phyloP scores from a whole-genome alignment of 2,888 invertebrate species.

The Cerastis rubricosa region DNA sequence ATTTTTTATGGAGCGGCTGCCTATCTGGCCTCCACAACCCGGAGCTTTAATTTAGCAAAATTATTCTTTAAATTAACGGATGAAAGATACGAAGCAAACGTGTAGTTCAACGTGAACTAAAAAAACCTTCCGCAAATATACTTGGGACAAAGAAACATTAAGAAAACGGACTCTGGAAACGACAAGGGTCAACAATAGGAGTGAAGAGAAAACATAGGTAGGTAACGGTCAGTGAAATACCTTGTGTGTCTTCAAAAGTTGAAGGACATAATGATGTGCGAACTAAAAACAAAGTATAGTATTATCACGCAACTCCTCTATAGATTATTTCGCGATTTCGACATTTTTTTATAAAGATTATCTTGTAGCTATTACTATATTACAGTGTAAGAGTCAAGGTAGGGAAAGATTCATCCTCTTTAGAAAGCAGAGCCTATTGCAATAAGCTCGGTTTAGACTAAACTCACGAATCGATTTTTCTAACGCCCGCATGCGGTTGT shows the following conservation, averaged over 20 bases:
- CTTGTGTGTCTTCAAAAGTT: slow-evolving; percentile 64
- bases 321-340: slow-evolving; percentile 23
- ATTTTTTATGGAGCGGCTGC: not conserved
- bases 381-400: slow-evolving; percentile 15
- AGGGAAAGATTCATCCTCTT: slow-evolving; percentile 22
- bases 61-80: not conserved
- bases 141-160: slow-evolving; percentile 36
- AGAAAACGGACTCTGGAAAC: slow-evolving; percentile 30
- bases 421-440: slow-evolving; percentile 25
- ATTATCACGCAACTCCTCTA: slow-evolving; percentile 49
- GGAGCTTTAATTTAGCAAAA: not conserved
- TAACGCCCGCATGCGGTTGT: not conserved
- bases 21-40: not conserved
- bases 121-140: not conserved
- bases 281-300: slow-evolving; percentile 62
- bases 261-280: slow-evolving; percentile 63
- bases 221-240: slow-evolving; percentile 57
- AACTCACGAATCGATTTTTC: slow-evolving; percentile 8
- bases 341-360: not conserved
- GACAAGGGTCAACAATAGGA: slow-evolving; percentile 31
- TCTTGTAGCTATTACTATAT: slow-evolving; percentile 31
- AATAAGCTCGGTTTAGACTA: slow-evolving; percentile 17
- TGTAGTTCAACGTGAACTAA: no score
- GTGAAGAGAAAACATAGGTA: slow-evolving; percentile 46
- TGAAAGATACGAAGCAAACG: not conserved